phyloP scores from a whole-genome alignment of 2,113 vertebrate species.

The Phrynosoma blainvillii region DNA sequence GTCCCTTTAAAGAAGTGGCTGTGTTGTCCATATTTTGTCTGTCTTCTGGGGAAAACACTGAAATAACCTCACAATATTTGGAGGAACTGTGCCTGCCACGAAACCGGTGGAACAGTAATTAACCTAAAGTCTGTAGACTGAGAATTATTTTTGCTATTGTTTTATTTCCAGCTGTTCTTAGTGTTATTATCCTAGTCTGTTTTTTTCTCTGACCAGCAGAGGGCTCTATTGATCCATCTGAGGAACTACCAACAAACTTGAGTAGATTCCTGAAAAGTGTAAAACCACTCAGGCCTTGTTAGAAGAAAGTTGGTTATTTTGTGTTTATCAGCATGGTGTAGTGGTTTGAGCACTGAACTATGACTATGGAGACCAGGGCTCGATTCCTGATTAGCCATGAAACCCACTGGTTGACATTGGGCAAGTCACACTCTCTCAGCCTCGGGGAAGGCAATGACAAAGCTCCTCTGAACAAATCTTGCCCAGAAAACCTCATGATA shows the following conservation, averaged over 20 bases:
- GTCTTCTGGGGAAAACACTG: neutral
- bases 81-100: neutral
- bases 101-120: neutral
- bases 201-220: constrained; percentile 46
- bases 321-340: neutral
- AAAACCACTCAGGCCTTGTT: neutral
- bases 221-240: constrained; percentile 32
- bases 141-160: neutral
- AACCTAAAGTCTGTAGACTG: neutral
- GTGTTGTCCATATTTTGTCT: neutral
- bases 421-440: no score
- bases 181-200: neutral
- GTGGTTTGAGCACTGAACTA: no score
- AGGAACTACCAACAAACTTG: neutral
- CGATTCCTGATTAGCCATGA: no score
- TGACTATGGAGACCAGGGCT: no score
- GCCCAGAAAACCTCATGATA: no score
- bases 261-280: neutral
- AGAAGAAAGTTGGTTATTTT: neutral
- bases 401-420: no score
- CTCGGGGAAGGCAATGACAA: no score
- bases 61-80: neutral
- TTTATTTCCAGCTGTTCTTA: neutral
- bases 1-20: neutral
- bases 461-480: no score